Evolutionary conservation across 2,113 vertebrate genomes (phyloP), one percentile per base, ranked within the genome.

Genomic region (Poecile atricapillus): DNA sequence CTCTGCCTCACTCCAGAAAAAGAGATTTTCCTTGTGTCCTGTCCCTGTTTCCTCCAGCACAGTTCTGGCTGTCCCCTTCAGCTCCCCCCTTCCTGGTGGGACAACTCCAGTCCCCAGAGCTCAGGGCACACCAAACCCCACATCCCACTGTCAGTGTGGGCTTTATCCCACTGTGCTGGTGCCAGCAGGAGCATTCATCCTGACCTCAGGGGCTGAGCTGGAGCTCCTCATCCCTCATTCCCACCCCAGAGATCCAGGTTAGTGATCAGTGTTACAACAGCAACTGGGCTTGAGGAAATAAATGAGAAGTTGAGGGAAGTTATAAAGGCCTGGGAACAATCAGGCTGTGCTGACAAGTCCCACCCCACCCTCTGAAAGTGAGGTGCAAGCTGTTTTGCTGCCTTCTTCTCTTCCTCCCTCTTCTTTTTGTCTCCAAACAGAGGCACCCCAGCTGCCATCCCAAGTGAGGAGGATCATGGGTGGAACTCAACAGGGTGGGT

Each of bases 71-170:
- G 37, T 18, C 24, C 17, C n/a, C 30, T 59, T 44, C 53, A 30
- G 7, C 27, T 7, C 43, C 37, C 19, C 27, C 49, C 13, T 56
- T 74, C n/a, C 70, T 75, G 67, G 3, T 71, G 39, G 21, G 41
- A 30, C 14, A 39, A 5, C 6, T 31, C 52, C 39, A 67, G 8
- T 0, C 9, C 64, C 50, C 52, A 43, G 6, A 5, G 41, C 35
- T 65, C 41, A 70, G 69, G 49, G 47, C 35, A 25, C 4, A 1
- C 20, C 77, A 76, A 70, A 17, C 10, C 71, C 33, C 15, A 1
- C 16, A 13, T 11, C 73, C 83, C 2, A 0, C 44, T 22, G 4
- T 3, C 85, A 22, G 13, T 0, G 4, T 1, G 10, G 77, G 37
- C 43, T 62, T 43, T 23, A n/a, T n/a, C 44, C 67, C 52, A 25